Base-by-base conservation (phyloP, 64 coral and sea anemone species). In the Actinia equina region DNA sequence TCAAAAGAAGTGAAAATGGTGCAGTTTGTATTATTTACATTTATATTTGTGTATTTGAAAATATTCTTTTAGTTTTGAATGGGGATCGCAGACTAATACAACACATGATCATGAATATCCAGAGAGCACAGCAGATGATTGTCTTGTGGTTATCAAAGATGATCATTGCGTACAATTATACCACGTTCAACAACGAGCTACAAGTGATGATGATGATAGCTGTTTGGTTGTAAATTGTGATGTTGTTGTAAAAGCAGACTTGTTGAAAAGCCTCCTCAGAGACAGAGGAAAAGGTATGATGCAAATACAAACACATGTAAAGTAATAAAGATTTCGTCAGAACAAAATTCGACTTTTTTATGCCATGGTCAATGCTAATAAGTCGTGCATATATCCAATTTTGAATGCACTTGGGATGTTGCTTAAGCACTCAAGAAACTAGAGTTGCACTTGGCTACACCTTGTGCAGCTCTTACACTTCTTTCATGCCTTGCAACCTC, bases 281-380 rank as follows among this genome's bases (percentile, higher is more conserved):
- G 91, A 97, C 42, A 90, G 91, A 93, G 94, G 94, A 49, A 97
- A 97, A 97, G 94, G 94, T 97, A 26, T 6, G 14, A n/a, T 37
- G 30, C 30, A 37, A 37, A 37, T 37, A 37, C 30, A 37, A 1
- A 37, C 1, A 37, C 30, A 37, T 37, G 30, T 37, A 37, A 37
- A 37, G 30, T 37, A 37, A 37, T 37, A 37, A 37, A 37, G 30
- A 37, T 37, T 37, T 37, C 30, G 30, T 37, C 30, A 37, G 30
- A 37, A 37, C 30, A 37, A 37, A 37, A 37, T 37, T 37, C 30
- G 30, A 37, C 0, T 37, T 37, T 37, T 37, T 37, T 37, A 37
- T 0, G 30, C 30, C 30, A 49, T 49, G 46, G 46, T 49, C 46
- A 6, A 49, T 49, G 46, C 46, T 49, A 0, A 49, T 4, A 37